A percentile compares a stretch with the other conserved stretches of the same genome.
Conservation (phyloP, 1,140 invertebrate genomes). For the Drosophila kohkoa region DNA sequence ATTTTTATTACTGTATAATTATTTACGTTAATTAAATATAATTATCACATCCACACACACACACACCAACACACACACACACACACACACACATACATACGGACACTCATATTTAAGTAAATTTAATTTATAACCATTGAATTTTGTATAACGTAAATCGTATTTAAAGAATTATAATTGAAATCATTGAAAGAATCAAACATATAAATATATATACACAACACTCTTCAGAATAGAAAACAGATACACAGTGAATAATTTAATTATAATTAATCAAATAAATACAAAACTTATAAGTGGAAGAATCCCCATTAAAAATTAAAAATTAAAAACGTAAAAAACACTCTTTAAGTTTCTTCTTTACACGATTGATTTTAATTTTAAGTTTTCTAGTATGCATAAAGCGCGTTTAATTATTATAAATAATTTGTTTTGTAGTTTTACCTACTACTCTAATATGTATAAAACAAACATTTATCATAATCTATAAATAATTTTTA, state of each 20-base stretch:
- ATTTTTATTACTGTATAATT: slow-evolving; percentile 42
- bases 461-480: slow-evolving; percentile 63
- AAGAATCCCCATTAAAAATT: slow-evolving; percentile 21
- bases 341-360: slow-evolving; percentile 45
- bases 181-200: slow-evolving; percentile 31
- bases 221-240: slow-evolving; percentile 54
- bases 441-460: slow-evolving; percentile 65
- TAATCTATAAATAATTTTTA: slow-evolving; percentile 66
- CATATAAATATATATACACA: slow-evolving; percentile 49
- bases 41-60: slow-evolving; percentile 53
- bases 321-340: not conserved
- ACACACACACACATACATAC: slow-evolving; percentile 45
- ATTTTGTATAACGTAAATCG: slow-evolving; percentile 28
- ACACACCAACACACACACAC: too few relatives aligned
- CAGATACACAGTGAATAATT: slow-evolving; percentile 71
- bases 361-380: slow-evolving; percentile 33
- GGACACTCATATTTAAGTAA: slow-evolving; percentile 59
- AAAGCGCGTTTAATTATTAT: slow-evolving; percentile 45
- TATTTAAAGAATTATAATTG: slow-evolving; percentile 1
- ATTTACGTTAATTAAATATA: slow-evolving; percentile 52
- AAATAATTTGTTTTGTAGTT: slow-evolving; percentile 79
- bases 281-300: slow-evolving; percentile 32
- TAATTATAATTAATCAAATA: slow-evolving; percentile 54
- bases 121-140: slow-evolving; percentile 68
- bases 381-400: slow-evolving; percentile 44